Conservation (phyloP, 2,888 invertebrate species). For the Germaria angustata region DNA sequence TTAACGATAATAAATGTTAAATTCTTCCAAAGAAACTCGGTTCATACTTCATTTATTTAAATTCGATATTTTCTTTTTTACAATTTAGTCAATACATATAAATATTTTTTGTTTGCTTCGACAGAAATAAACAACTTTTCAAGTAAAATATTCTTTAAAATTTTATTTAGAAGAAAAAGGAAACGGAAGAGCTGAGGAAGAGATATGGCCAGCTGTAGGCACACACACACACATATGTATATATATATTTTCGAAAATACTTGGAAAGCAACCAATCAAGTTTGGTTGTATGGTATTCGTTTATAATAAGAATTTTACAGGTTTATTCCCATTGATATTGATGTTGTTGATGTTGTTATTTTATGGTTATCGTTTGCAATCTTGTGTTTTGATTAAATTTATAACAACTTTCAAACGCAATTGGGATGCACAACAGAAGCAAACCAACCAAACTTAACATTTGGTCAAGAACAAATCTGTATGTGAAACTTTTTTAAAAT, state of each 20-base stretch:
- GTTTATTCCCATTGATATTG: slow-evolving; percentile 37
- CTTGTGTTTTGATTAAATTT: slow-evolving; percentile 64
- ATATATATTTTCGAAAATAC: neutral
- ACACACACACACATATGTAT: neutral
- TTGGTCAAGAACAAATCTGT: slow-evolving; percentile 17
- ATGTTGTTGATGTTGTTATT: slow-evolving; percentile 51
- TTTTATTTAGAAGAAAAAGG: slow-evolving; percentile 46
- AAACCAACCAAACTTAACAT: slow-evolving; percentile 21
- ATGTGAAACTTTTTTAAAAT: neutral
- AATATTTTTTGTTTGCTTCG: neutral
- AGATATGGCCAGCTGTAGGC: slow-evolving; percentile 19
- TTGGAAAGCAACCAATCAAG: slow-evolving; percentile 6
- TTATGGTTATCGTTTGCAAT: slow-evolving; percentile 53
- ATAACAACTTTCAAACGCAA: slow-evolving; percentile 60
- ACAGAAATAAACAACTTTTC: neutral
- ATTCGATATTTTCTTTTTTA: neutral
- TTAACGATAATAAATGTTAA: neutral
- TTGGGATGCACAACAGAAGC: slow-evolving; percentile 3
- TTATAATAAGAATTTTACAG: slow-evolving; percentile 11
- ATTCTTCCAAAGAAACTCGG: neutral
- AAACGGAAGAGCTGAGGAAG: slow-evolving; percentile 30
- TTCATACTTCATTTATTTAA: neutral
- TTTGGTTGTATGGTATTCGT: neutral
- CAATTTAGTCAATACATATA: slow-evolving; percentile 18
- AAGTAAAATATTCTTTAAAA: slow-evolving; percentile 34